These are phyloP conservation scores for Lacanobia wlatinum DNA, from an alignment of 2,888 invertebrate genomes.

Conservation along the genomic window DNA sequence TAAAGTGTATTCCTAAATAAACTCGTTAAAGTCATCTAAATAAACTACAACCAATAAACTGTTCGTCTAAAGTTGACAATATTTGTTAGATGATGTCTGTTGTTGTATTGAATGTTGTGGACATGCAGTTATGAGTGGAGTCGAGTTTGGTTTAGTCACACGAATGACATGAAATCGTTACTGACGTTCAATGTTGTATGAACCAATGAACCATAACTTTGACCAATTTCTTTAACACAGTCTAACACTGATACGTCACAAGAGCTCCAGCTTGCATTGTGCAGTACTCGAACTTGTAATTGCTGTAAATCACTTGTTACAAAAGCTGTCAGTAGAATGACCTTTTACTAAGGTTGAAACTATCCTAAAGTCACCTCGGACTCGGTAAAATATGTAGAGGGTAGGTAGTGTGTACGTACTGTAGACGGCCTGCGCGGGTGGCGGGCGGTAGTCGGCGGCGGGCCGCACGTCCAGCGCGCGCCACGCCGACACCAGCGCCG, in stretches of 20 bases:
- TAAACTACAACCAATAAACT: background rate
- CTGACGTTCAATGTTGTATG: background rate
- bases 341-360: background rate
- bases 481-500: constrained; percentile 93
- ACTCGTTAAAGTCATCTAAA: constrained; percentile 1
- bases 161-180: constrained; percentile 31
- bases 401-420: too few species aligned
- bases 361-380: too few species aligned
- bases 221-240: background rate
- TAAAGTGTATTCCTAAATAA: background rate
- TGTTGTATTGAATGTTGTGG: constrained; percentile 34
- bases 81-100: constrained; percentile 1
- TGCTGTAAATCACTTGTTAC: background rate
- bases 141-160: constrained; percentile 28
- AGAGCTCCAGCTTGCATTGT: background rate
- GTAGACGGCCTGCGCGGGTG: constrained; percentile 85
- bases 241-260: background rate
- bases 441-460: constrained; percentile 83
- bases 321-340: background rate
- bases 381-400: too few species aligned
- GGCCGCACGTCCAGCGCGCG: constrained; percentile 94
- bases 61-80: background rate
- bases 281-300: background rate
- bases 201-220: background rate
- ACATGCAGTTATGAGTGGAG: constrained; percentile 35